Evolutionary conservation across 2,113 vertebrate species (phyloP).

Genomic region (Leptobrachium ailaonicum): DNA sequence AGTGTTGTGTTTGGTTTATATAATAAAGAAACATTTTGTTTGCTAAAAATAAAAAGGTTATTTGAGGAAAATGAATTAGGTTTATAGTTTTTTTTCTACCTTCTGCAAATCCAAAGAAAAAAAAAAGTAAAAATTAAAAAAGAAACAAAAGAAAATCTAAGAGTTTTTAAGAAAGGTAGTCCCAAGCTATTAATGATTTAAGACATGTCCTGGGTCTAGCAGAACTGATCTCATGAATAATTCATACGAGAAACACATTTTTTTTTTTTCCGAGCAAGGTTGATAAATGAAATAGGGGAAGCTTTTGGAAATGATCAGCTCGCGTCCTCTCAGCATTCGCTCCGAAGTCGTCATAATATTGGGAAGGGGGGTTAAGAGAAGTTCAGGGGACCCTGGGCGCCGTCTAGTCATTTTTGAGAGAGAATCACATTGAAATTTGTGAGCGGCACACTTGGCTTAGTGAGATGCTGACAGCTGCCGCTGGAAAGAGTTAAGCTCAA

Average conservation of each 20-base stretch:
- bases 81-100: too few relatives aligned
- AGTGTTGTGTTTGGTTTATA: too few relatives aligned
- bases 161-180: slow-evolving; percentile 54
- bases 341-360: slow-evolving; percentile 52
- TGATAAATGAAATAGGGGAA: slow-evolving; percentile 67
- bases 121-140: too few relatives aligned
- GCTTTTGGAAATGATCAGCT: slow-evolving; percentile 58
- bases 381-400: slow-evolving; percentile 52
- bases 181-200: slow-evolving; percentile 67
- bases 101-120: too few relatives aligned
- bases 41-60: too few relatives aligned
- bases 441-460: slow-evolving; percentile 48
- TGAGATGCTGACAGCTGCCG: slow-evolving; percentile 57
- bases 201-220: slow-evolving; percentile 59
- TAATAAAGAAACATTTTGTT: too few relatives aligned
- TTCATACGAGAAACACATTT: slow-evolving; percentile 65
- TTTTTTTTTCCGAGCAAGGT: slow-evolving; percentile 64
- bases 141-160: not conserved
- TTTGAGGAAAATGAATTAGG: too few relatives aligned
- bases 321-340: slow-evolving; percentile 50
- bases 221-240: slow-evolving; percentile 71
- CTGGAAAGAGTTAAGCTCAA: slow-evolving; percentile 54
- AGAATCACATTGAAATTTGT: slow-evolving; percentile 53
- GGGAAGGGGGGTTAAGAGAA: slow-evolving; percentile 43
- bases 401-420: slow-evolving; percentile 11